Evolutionary conservation across 2,113 vertebrate species (phyloP).

Genomic region (Asarcornis scutulata): DNA sequence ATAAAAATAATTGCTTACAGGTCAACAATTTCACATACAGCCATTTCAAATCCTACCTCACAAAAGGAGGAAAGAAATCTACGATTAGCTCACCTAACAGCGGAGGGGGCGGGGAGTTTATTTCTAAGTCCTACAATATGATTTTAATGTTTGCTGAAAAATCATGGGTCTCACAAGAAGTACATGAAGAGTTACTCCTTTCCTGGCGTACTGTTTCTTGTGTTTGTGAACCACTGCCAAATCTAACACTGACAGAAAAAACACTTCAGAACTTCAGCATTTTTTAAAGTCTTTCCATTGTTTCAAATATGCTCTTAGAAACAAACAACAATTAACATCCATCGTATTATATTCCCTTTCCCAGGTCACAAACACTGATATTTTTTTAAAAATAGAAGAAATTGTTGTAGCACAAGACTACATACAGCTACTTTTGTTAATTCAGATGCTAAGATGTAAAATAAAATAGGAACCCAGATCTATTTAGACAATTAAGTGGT

Average conservation of each 20-base stretch:
- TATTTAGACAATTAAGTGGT: neutral
- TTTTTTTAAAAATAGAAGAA: neutral
- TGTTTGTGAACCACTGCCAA: constrained; percentile 43
- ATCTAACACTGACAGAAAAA: constrained; percentile 51
- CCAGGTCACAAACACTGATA: neutral
- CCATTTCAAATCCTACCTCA: neutral
- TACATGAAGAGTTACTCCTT: neutral
- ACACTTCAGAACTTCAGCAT: constrained; percentile 33
- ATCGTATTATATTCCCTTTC: neutral
- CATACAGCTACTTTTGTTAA: neutral
- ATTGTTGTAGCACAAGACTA: neutral
- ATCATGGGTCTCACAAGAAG: neutral
- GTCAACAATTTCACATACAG: neutral
- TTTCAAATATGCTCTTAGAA: neutral
- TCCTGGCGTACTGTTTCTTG: neutral
- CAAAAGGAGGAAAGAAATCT: neutral
- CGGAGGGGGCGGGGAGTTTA: neutral
- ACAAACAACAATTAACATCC: constrained; percentile 7
- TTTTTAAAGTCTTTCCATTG: constrained; percentile 63
- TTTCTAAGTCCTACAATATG: neutral
- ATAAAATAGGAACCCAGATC: neutral
- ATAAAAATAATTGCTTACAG: neutral
- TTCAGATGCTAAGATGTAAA: neutral
- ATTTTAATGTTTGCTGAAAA: neutral
- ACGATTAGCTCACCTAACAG: neutral